phyloP scores from a whole-genome alignment of 1,140 invertebrate species.

The Drosophila eugracilis region DNA sequence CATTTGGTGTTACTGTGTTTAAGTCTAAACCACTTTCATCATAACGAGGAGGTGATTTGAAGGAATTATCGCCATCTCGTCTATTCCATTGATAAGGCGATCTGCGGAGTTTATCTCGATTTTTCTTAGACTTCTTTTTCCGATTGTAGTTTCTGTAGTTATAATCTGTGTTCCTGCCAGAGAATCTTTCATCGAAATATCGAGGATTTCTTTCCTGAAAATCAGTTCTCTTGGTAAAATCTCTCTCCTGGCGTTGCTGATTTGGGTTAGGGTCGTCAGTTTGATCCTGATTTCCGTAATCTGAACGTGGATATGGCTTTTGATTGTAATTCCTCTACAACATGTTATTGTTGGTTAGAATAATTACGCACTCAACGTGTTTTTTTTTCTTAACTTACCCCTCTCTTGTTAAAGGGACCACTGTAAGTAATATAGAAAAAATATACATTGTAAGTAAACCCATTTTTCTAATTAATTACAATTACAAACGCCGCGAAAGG shows the following conservation, averaged over 20 bases:
- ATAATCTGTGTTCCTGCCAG: conserved; percentile 9
- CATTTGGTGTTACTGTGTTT: neutral
- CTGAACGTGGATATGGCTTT: conserved; percentile 13
- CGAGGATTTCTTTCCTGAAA: conserved; percentile 5
- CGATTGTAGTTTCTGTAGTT: conserved; percentile 11
- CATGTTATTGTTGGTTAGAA: conserved; percentile 6
- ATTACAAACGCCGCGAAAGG: conserved; percentile 33
- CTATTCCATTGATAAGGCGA: neutral
- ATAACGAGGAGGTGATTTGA: neutral
- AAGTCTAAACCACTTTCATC: neutral
- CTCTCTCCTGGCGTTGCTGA: conserved; percentile 29
- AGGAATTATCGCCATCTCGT: neutral
- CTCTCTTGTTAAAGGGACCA: conserved; percentile 16
- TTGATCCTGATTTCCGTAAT: conserved; percentile 2
- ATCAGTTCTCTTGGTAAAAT: conserved; percentile 27
- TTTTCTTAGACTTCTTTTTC: neutral
- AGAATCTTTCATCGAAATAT: conserved; percentile 1
- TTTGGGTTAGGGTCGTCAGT: conserved; percentile 1
- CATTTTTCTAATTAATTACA: conserved; percentile 37
- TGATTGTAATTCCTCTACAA: conserved; percentile 30
- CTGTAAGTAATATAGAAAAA: conserved; percentile 45
- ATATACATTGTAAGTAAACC: conserved; percentile 12
- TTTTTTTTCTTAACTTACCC: conserved; percentile 38
- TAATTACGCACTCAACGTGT: neutral
- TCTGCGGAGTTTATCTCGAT: neutral